A percentile compares a stretch with the other conserved stretches of the same genome.
These are phyloP conservation scores for Nomada fabriciana DNA, from an alignment of 2,888 invertebrate genomes.

Conservation along the genomic window DNA sequence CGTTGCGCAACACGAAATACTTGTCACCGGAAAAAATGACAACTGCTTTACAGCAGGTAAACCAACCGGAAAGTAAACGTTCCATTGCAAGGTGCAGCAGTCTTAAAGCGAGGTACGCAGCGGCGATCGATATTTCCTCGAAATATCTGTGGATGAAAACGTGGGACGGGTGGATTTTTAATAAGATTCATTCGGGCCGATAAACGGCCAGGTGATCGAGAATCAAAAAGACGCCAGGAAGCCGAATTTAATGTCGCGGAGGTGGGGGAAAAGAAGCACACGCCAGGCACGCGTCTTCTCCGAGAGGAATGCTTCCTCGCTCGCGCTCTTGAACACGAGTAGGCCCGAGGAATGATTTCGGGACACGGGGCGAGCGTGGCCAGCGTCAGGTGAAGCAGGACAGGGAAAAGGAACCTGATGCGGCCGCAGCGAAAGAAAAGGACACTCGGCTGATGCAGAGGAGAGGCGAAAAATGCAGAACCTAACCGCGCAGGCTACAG, in stretches of 20 bases:
- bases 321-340: slow-evolving; percentile 58
- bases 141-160: too few relatives aligned
- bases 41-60: too few relatives aligned
- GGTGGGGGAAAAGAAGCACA: slow-evolving; percentile 72
- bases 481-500: slow-evolving; percentile 75
- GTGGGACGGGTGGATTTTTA: neutral
- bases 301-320: slow-evolving; percentile 60
- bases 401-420: slow-evolving; percentile 56
- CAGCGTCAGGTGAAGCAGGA: slow-evolving; percentile 35
- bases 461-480: slow-evolving; percentile 73
- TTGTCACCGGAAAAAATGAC: too few relatives aligned
- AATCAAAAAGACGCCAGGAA: slow-evolving; percentile 32
- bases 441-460: slow-evolving; percentile 50
- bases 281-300: slow-evolving; percentile 78
- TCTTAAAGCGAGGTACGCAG: too few relatives aligned
- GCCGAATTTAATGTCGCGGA: slow-evolving; percentile 42
- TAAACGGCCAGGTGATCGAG: neutral
- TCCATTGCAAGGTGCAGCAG: too few relatives aligned
- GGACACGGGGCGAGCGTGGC: slow-evolving; percentile 53
- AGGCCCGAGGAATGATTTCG: slow-evolving; percentile 64
- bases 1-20: too few relatives aligned
- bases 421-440: slow-evolving; percentile 38
- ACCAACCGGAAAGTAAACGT: too few relatives aligned
- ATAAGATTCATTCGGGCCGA: neutral
- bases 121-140: too few relatives aligned